phyloP scores from a whole-genome alignment of 2,797 vertebrate genomes.

The Sebastes goodei region DNA sequence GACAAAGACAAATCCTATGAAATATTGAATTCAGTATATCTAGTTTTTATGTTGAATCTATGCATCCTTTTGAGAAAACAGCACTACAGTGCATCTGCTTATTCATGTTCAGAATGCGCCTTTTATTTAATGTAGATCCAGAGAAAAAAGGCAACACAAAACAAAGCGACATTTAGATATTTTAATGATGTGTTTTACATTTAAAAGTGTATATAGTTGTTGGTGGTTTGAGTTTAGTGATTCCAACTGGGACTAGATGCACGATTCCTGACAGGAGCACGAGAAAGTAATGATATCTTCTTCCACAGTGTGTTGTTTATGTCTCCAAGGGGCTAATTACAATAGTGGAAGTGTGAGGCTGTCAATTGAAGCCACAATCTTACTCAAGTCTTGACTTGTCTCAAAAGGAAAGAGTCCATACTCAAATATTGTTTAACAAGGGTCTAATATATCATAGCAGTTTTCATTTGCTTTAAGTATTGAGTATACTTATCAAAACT shows the following conservation, averaged over 20 bases:
- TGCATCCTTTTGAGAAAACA: conserved; percentile 33
- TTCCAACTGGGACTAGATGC: conserved; percentile 52
- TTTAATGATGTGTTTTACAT: conserved; percentile 63
- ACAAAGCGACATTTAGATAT: conserved; percentile 41
- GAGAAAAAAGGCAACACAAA: conserved; percentile 5
- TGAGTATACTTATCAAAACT: conserved; percentile 20
- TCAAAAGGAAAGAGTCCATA: conserved; percentile 27
- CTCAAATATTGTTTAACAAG: conserved; percentile 25
- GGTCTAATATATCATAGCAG: conserved; percentile 22
- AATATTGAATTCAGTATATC: conserved; percentile 53
- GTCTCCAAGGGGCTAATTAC: conserved; percentile 83
- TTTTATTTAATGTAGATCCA: conserved; percentile 19
- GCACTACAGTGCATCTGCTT: neutral
- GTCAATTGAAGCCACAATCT: conserved; percentile 60
- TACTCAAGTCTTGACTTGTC: conserved; percentile 42
- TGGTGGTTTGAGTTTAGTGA: conserved; percentile 52
- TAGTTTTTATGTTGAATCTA: conserved; percentile 34
- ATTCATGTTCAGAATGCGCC: conserved; percentile 13
- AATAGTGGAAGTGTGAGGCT: conserved; percentile 67
- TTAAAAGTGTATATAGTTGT: conserved; percentile 47
- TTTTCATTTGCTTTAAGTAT: conserved; percentile 18
- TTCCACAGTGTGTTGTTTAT: conserved; percentile 57
- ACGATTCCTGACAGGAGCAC: conserved; percentile 62
- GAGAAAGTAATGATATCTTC: conserved; percentile 71
- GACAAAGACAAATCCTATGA: conserved; percentile 30